Base-by-base conservation (phyloP, 30 jellyfish, hydroid and myxozoan species). In the Pelagia noctiluca region DNA sequence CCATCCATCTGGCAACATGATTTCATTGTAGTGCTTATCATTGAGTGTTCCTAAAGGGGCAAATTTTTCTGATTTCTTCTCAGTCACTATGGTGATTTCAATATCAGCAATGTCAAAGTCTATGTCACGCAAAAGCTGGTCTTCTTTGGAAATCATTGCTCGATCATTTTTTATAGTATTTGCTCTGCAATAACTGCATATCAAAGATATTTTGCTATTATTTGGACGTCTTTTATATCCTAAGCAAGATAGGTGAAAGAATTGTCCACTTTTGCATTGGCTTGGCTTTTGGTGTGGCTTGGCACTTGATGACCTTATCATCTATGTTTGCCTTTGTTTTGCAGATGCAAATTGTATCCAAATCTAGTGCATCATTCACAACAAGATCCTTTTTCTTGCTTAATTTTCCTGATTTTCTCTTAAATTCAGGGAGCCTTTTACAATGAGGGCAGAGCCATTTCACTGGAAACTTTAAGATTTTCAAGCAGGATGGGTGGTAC, bases 181-280 rank as follows among this genome's bases (percentile, higher is more conserved):
- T 49, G 85, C 78, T 32, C 75, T 28, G 71, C 91, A 82, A 35
- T 67, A 30, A 30, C 36, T 67, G 71, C 91, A 82, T 42, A 35
- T 67, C 91, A 84, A 82, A 53, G 78, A 66, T 29, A 3, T 66
- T 68, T 21, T 82, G 85, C 79, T 31, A 38, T 82, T 82, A 30
- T 66, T 82, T 82, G 91, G 91, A 0, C 91, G 22, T 65, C 84
- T 66, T 66, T 81, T 81, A 69, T 81, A 81, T 69, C 91, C 91
- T 65, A 81, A 57, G 78, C 91, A 81, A 48, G 84, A 47, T 26
- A 81, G 76, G 78, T 65, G 84, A 81, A 81, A 81, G 78, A 47
- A 81, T 21, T 30, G 33, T 23, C 91, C 91, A 81, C 78, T 66
- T 21, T 49, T 42, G 84, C 91, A 81, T 66, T 67, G n/a, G n/a